Percentiles rank a stretch among this genome's conserved stretches.
These are phyloP conservation scores for Takifugu bimaculatus DNA, from an alignment of 2,113 vertebrate species.

Conservation along the genomic window DNA sequence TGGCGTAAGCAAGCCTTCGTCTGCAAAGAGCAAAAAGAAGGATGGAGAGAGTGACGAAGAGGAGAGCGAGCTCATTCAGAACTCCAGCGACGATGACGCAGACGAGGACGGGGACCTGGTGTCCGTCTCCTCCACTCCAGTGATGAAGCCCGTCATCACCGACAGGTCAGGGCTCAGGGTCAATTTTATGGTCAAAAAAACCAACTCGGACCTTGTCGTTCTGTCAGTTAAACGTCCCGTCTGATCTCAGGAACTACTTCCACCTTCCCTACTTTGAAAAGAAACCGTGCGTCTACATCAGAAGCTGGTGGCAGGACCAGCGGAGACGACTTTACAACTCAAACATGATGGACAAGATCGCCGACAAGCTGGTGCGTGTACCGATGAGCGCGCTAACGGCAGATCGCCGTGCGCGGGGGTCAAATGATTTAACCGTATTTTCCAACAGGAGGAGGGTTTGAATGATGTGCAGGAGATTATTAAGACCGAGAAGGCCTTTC, in stretches of 20 bases:
- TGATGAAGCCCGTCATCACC: constrained; percentile 88
- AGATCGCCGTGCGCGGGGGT: no score
- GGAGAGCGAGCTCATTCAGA: constrained; percentile 88
- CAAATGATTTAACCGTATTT: neutral
- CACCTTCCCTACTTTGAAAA: constrained; percentile 92
- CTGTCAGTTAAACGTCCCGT: constrained; percentile 1
- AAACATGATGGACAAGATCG: constrained; percentile 95
- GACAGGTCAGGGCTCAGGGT: constrained; percentile 81
- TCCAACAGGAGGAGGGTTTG: constrained; percentile 88
- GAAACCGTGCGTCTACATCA: constrained; percentile 96
- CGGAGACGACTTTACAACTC: constrained; percentile 89
- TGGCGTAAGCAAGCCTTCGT: constrained; percentile 75
- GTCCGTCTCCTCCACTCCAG: constrained; percentile 84
- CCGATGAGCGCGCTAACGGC: no score
- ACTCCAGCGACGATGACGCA: constrained; percentile 88
- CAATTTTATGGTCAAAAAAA: neutral
- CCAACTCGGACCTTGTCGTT: neutral
- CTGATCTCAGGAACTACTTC: constrained; percentile 87
- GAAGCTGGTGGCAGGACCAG: constrained; percentile 98
- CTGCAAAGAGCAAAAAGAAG: constrained; percentile 75
- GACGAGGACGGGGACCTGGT: constrained; percentile 78
- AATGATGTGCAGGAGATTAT: constrained; percentile 97
- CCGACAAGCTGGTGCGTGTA: constrained; percentile 87
- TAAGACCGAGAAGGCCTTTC: constrained; percentile 92
- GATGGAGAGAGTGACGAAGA: constrained; percentile 83